Evolutionary conservation across 2,797 vertebrate species (phyloP), one percentile per base, ranked within the genome.

Genomic region (Premnoplex brunnescens): DNA sequence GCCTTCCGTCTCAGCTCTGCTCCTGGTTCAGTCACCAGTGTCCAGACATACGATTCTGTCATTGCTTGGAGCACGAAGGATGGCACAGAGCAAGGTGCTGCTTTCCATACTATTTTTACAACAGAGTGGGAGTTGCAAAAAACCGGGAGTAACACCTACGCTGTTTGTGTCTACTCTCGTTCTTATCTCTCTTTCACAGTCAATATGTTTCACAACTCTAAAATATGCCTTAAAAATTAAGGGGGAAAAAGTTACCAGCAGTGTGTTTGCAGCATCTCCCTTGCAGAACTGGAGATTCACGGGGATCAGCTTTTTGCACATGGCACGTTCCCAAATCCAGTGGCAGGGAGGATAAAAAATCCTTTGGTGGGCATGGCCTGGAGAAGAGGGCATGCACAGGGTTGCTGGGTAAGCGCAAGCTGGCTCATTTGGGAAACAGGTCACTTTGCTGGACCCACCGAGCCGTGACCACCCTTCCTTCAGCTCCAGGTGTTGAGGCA

Each of bases 141-240:
- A 81, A 49, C 2, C 0, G 0, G 79, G 96, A 95, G 91, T 88
- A 62, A 96, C 34, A 34, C 93, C 95, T 86, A 75, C 83, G 0
- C 83, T 95, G 85, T 96, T 95, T 93, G 94, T 75, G 89, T 95
- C 76, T 94, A 37, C 95, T 93, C 93, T 55, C 28, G 46, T 54
- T 73, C 90, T 96, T 84, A 72, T 94, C 96, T 90, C 73, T 75
- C 6, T 78, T 90, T 91, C 76, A 55, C 91, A 91, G 91, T 86
- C 91, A 88, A 4, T 85, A 68, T 77, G 85, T 85, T 95, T 94
- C 69, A 55, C 85, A 95, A 93, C 82, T 89, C 81, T 55, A 58
- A 95, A 95, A 94, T 68, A 80, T 18, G 37, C 54, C 54, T 62
- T 51, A 43, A 32, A 94, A 75, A 36, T 78, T 41, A 19, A 67